Conservation (phyloP, 2,888 invertebrate genomes). For the Kuschelorhynchus macadamiae region DNA sequence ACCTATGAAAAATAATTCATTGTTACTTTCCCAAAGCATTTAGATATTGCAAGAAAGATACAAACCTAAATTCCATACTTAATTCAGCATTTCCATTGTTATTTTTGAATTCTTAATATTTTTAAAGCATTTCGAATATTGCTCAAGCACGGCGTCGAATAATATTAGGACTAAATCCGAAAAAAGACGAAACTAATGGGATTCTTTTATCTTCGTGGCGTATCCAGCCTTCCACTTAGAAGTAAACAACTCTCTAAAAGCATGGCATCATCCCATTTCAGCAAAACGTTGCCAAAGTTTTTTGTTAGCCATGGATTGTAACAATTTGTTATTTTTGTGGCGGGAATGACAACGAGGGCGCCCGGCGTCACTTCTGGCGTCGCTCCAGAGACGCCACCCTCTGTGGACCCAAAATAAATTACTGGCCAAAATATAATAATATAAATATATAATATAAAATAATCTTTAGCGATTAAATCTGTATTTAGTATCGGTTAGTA, state of each 20-base stretch:
- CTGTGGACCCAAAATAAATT: neutral
- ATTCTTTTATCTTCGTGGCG: slow-evolving; percentile 4
- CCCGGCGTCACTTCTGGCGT: slow-evolving; percentile 31
- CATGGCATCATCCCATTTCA: slow-evolving; percentile 24
- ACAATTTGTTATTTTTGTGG: slow-evolving; percentile 41
- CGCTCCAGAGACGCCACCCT: slow-evolving; percentile 25
- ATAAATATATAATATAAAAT: too few species aligned
- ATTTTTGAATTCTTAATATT: too few species aligned
- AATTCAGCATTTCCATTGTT: too few species aligned
- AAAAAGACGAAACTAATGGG: slow-evolving; percentile 1
- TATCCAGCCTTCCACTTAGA: slow-evolving; percentile 23
- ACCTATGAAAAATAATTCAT: too few species aligned
- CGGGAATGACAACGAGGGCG: slow-evolving; percentile 16
- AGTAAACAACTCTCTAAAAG: slow-evolving; percentile 37
- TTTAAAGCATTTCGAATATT: too few species aligned
- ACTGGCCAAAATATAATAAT: too few species aligned
- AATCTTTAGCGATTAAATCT: too few species aligned
- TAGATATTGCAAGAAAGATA: too few species aligned
- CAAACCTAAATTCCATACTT: too few species aligned
- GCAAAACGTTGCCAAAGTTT: slow-evolving; percentile 40
- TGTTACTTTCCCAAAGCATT: too few species aligned
- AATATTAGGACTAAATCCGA: neutral
- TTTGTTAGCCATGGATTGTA: slow-evolving; percentile 30
- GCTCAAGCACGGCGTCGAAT: too few species aligned
- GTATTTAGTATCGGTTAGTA: too few species aligned